Base-by-base conservation (phyloP, 2,888 invertebrate genomes). In the Parnassius mnemosyne region DNA sequence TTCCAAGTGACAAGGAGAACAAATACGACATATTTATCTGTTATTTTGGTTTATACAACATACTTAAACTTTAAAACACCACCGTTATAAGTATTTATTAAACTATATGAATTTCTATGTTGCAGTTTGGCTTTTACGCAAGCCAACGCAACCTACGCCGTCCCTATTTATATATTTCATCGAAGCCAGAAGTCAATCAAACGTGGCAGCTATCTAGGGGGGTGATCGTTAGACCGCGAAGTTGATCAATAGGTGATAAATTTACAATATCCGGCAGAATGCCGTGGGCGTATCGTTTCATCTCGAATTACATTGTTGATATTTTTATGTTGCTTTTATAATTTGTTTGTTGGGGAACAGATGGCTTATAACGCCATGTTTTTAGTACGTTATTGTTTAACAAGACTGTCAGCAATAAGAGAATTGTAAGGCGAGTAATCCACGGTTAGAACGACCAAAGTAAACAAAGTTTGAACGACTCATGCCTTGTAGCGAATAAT, bases 251-350 rank as follows among this genome's bases (percentile, higher is more conserved):
- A 34, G 61, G 50, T 65, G 69, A 69, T 70, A 69, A 69, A 60
- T 68, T 67, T 52, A 68, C 70, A 69, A 70, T 70, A 70, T 70
- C 69, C 70, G 69, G 69, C 64, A 43, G 25, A 34, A 51, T 49
- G 53, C 57, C 53, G 55, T 13, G 34, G 49, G 47, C 50, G 49
- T 57, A 62, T 58, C 63, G 51, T 16, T 10, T 11, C 50, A 63
- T 54, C 63, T 53, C 25, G 41, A n/a, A 61, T 46, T 60, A 44
- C 34, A 54, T 55, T 44, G 34, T 47, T 20, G 54, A 55, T 53
- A 41, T 47, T 60, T 54, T 60, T 49, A 61, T 47, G 9, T 57
- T 57, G 54, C 43, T 50, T 63, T 58, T 43, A 34, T 61, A 51
- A 61, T 16, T 25, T 16, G 49, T 46, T 52, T 49, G 20, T 43